Evolutionary conservation across 2,888 invertebrate species (phyloP).

Genomic region (Synanthedon vespiformis): DNA sequence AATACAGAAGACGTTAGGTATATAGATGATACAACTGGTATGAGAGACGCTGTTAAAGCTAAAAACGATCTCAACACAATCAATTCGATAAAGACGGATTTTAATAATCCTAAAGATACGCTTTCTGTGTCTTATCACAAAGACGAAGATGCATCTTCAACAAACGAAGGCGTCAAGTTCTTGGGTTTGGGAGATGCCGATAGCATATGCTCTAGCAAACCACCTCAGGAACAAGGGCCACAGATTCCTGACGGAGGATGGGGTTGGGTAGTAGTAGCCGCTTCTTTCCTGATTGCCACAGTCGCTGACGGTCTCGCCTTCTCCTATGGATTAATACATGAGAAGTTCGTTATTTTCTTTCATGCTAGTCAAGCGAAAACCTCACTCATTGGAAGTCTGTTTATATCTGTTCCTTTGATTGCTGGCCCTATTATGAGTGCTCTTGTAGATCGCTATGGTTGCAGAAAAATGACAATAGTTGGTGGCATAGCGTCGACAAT

Average conservation of each 20-base stretch:
- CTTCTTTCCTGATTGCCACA: constrained; percentile 87
- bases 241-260: constrained; percentile 88
- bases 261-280: constrained; percentile 91
- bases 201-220: constrained; percentile 55
- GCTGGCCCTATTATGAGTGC: constrained; percentile 88
- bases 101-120: constrained; percentile 21
- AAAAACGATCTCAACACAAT: constrained; percentile 48
- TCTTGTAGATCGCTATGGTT: constrained; percentile 87
- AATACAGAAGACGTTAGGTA: constrained; percentile 42
- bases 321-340: constrained; percentile 90
- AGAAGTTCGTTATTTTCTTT: constrained; percentile 83
- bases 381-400: constrained; percentile 88
- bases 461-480: constrained; percentile 79
- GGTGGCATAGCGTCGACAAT: constrained; percentile 78
- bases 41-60: constrained; percentile 26
- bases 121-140: constrained; percentile 40
- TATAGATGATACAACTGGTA: constrained; percentile 39
- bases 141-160: constrained; percentile 54
- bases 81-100: constrained; percentile 50
- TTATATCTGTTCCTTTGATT: constrained; percentile 89
- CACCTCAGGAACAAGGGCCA: constrained; percentile 50
- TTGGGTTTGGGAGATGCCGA: constrained; percentile 64
- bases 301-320: constrained; percentile 94
- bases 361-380: constrained; percentile 84
- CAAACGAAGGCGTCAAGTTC: constrained; percentile 64